Percentiles rank a stretch among this genome's conserved stretches.
Evolutionary conservation across 2,113 vertebrate genomes (phyloP).

Genomic region (Callospermophilus lateralis): DNA sequence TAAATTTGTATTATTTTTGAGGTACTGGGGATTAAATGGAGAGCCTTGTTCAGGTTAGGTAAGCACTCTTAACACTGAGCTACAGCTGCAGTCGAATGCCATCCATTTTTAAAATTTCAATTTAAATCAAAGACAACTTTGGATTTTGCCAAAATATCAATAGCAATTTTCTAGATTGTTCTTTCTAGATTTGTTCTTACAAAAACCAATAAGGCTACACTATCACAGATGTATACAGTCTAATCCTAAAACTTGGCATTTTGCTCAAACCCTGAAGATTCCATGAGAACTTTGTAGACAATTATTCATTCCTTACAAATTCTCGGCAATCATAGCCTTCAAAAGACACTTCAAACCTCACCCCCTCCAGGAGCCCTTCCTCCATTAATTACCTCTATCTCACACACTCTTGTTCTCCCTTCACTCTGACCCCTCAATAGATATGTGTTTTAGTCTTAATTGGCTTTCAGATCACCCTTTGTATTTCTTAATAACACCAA

Average conservation of each 20-base stretch:
- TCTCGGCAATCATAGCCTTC: neutral
- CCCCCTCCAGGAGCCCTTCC: neutral
- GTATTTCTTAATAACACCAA: constrained; percentile 1
- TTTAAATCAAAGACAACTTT: neutral
- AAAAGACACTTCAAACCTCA: constrained; percentile 22
- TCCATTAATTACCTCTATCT: neutral
- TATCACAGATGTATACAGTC: constrained; percentile 24
- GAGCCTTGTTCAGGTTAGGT: no score
- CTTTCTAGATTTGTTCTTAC: neutral
- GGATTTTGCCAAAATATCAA: constrained; percentile 33
- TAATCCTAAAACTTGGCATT: neutral
- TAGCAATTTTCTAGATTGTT: neutral
- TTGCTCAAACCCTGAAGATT: constrained; percentile 6
- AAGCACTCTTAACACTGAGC: no score
- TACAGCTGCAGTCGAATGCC: no score
- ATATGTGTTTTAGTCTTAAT: neutral
- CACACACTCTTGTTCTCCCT: neutral
- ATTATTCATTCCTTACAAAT: neutral
- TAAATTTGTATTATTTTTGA: no score
- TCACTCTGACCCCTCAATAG: neutral
- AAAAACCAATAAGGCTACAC: neutral
- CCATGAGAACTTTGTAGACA: neutral
- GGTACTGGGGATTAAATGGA: no score
- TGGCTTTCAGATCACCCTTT: constrained; percentile 25
- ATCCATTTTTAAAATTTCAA: neutral